A percentile compares a stretch with the other conserved stretches of the same genome.
Conservation (phyloP, 2,113 vertebrate genomes). For the Ceyx margarethae region DNA sequence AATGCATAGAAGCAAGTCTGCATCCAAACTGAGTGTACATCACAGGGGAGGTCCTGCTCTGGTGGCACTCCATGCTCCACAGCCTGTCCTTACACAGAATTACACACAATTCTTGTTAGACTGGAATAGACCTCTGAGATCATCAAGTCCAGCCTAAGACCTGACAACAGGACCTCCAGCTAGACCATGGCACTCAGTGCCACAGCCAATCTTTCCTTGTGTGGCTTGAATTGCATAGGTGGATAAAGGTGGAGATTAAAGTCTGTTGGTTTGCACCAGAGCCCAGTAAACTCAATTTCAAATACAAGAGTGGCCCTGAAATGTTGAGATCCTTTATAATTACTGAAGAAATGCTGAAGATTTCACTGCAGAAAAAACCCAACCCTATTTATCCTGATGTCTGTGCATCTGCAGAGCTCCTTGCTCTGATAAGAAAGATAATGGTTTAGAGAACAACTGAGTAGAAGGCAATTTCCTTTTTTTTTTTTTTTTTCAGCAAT, state of each 20-base stretch:
- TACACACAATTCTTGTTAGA: no score
- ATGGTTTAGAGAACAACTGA: conserved; percentile 18
- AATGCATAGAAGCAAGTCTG: background rate
- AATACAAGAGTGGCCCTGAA: background rate
- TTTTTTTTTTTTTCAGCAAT: background rate
- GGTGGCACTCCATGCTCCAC: background rate
- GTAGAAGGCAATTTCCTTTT: conserved; percentile 1
- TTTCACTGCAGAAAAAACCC: background rate
- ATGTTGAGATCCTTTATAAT: background rate
- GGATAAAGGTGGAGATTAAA: background rate
- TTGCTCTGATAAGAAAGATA: conserved; percentile 23
- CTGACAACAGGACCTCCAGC: no score
- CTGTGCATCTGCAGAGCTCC: conserved; percentile 21
- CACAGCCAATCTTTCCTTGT: background rate
- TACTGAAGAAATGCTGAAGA: background rate
- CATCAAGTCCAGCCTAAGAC: no score
- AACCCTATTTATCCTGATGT: background rate
- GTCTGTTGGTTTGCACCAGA: background rate
- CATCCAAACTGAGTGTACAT: background rate
- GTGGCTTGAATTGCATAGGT: background rate
- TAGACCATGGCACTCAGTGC: no score
- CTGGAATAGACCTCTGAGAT: no score
- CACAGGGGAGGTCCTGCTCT: background rate
- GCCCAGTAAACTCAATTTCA: background rate
- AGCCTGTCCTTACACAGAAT: background rate